Conservation (phyloP, 2,888 invertebrate species). For the Pammene aurita region DNA sequence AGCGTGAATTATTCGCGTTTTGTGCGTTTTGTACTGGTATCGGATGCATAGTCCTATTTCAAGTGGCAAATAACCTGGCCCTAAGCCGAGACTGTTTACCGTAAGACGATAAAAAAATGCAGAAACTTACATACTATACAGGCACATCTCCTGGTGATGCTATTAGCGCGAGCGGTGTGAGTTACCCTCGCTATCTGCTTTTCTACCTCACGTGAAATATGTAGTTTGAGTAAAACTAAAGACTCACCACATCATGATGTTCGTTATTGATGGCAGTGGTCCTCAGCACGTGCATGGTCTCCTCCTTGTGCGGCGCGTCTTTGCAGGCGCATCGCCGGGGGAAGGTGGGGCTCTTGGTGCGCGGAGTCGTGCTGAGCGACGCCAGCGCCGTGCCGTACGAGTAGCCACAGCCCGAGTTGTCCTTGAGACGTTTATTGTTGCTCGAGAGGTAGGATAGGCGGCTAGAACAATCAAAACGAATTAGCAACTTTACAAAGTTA, state of each 20-base stretch:
- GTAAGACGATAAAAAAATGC: too few relatives aligned
- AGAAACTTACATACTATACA: too few relatives aligned
- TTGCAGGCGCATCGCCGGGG: constrained; percentile 58
- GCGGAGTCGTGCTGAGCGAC: constrained; percentile 53
- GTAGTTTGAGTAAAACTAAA: not conserved
- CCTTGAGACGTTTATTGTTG: constrained; percentile 72
- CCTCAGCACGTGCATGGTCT: constrained; percentile 64
- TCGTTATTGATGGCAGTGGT: constrained; percentile 74
- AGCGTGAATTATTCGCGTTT: too few relatives aligned
- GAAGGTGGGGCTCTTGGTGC: constrained; percentile 52
- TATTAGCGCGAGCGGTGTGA: not conserved
- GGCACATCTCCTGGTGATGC: too few relatives aligned
- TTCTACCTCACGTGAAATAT: too few relatives aligned
- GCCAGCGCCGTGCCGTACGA: constrained; percentile 73
- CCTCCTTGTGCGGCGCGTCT: constrained; percentile 57
- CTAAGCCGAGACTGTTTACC: too few relatives aligned
- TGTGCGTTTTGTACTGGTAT: too few relatives aligned
- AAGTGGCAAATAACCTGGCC: too few relatives aligned
- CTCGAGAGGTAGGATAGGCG: constrained; percentile 61
- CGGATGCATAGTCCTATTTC: too few relatives aligned
- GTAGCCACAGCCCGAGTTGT: constrained; percentile 73
- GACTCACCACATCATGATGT: constrained; percentile 63
- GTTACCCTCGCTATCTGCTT: not conserved
- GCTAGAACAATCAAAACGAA: constrained; percentile 53
- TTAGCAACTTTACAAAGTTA: not conserved